Evolutionary conservation across 2,888 invertebrate species (phyloP).

Genomic region (Drosophila anomelani): DNA sequence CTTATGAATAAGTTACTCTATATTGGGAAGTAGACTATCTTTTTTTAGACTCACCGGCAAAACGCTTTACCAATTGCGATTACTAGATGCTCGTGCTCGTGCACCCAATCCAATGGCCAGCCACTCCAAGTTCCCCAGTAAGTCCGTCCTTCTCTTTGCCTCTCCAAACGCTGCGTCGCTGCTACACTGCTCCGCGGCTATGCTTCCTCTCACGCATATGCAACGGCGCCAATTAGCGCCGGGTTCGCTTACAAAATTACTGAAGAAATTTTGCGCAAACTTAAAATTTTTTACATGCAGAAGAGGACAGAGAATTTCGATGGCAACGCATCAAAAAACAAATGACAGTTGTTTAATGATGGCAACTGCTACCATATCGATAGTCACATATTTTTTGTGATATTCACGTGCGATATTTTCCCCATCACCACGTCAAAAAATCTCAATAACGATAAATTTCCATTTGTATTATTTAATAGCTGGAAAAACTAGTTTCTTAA

Average conservation of each 20-base stretch:
- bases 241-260: conserved; percentile 15
- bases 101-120: conserved; percentile 10
- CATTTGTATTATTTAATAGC: background rate
- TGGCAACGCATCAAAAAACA: conserved; percentile 56
- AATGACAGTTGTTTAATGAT: background rate
- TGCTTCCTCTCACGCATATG: conserved; percentile 17
- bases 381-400: too few relatives aligned
- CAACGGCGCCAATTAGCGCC: conserved; percentile 17
- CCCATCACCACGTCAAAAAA: too few relatives aligned
- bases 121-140: conserved; percentile 9
- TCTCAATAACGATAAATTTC: too few relatives aligned
- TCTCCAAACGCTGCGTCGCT: background rate
- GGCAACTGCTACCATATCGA: too few relatives aligned
- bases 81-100: conserved; percentile 16
- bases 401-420: too few relatives aligned
- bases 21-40: conserved; percentile 4
- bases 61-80: conserved; percentile 26
- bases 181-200: conserved; percentile 1
- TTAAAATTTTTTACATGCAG: conserved; percentile 62
- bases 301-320: conserved; percentile 66
- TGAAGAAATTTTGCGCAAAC: conserved; percentile 55
- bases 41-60: conserved; percentile 27
- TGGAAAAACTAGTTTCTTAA: background rate
- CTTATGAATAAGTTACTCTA: conserved; percentile 20
- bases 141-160: conserved; percentile 1